Percentiles rank a stretch among this genome's conserved stretches.
Conservation (phyloP, 1,140 invertebrate genomes). For the Ditylenchus dipsaci region DNA sequence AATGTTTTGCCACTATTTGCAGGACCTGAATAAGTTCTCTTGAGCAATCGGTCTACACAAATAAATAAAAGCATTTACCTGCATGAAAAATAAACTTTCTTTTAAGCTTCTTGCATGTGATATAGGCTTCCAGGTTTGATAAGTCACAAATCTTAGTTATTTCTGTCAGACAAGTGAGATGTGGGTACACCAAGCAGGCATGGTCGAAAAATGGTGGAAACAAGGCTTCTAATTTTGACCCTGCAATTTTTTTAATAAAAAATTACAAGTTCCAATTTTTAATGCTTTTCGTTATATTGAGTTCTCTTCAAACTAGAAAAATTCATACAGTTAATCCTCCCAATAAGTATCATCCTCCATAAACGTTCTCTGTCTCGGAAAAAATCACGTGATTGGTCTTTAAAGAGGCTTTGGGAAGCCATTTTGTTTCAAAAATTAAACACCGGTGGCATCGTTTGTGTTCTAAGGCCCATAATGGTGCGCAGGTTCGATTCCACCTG, state of each 20-base stretch:
- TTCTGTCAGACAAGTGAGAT: constrained; percentile 94
- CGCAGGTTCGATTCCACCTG: too few species aligned
- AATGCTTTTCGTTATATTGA: too few species aligned
- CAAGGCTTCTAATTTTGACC: constrained; percentile 70
- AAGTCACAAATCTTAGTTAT: constrained; percentile 92
- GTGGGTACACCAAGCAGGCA: constrained; percentile 86
- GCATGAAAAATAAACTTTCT: constrained; percentile 94
- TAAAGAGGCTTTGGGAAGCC: too few species aligned
- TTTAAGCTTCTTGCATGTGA: constrained; percentile 73
- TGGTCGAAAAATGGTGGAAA: constrained; percentile 92
- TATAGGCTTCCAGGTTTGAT: constrained; percentile 81
- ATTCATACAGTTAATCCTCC: too few species aligned
- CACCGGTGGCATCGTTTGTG: too few species aligned
- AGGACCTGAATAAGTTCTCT: constrained; percentile 71
- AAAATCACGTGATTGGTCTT: too few species aligned
- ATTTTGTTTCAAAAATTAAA: too few species aligned
- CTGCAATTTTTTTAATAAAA: constrained; percentile 27
- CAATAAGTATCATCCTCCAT: too few species aligned
- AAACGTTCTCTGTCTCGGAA: too few species aligned
- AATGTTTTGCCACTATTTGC: constrained; percentile 99
- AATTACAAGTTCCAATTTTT: too few species aligned
- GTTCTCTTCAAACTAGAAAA: too few species aligned
- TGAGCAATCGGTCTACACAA: background rate
- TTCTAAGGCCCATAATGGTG: too few species aligned
- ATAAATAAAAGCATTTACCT: constrained; percentile 59